These are phyloP conservation scores for Tetragnatha versicolor DNA, from an alignment of 1,140 invertebrate species.

Conservation along the genomic window DNA sequence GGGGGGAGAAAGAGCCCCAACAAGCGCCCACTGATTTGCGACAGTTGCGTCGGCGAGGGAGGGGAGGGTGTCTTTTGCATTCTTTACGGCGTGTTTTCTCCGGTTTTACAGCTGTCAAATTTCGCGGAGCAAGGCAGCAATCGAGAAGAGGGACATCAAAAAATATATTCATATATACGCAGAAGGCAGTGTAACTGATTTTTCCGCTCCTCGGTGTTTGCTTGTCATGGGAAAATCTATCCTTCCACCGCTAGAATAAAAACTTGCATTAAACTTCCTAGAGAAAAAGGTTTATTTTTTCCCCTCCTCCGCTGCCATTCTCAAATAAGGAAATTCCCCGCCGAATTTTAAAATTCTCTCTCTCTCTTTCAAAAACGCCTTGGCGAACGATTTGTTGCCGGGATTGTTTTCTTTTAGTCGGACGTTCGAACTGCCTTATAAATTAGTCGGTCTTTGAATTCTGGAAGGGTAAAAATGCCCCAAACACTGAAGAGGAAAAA, in stretches of 20 bases:
- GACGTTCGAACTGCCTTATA: too few relatives aligned
- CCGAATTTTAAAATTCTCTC: background rate
- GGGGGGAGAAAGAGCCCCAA: background rate
- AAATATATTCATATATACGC: conserved; percentile 16
- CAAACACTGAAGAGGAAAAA: background rate
- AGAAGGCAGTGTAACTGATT: background rate
- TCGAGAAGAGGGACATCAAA: background rate
- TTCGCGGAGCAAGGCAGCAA: background rate
- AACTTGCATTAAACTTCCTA: too few relatives aligned
- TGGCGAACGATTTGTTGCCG: too few relatives aligned
- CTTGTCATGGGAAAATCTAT: background rate
- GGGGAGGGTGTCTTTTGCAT: background rate
- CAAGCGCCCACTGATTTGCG: background rate
- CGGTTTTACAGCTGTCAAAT: background rate
- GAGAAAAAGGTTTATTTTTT: background rate
- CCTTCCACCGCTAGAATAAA: background rate
- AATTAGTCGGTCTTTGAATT: background rate
- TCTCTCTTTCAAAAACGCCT: background rate
- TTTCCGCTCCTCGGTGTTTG: background rate
- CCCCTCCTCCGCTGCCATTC: too few relatives aligned
- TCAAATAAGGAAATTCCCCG: background rate
- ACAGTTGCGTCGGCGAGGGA: background rate
- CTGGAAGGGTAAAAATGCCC: background rate
- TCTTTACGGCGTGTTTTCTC: background rate
- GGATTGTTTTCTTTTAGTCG: too few relatives aligned